Evolutionary conservation across 2,888 invertebrate genomes (phyloP).

Genomic region (Ormyrus pomaceus): DNA sequence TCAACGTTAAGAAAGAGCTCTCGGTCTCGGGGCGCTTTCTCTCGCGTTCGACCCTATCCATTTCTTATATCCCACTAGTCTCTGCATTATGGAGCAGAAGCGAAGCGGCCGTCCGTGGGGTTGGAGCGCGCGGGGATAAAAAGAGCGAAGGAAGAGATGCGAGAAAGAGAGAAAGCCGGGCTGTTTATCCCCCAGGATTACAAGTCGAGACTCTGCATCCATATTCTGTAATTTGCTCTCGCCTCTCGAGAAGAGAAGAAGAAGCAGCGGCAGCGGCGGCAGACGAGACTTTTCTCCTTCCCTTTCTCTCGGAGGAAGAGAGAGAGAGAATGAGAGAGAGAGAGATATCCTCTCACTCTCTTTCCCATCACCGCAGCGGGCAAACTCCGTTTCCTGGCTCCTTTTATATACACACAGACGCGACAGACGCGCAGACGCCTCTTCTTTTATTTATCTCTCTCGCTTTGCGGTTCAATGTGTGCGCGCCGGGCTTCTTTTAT

Average conservation of each 20-base stretch:
- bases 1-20: slow-evolving; percentile 23
- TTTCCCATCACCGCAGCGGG: neutral
- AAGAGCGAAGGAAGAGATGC: slow-evolving; percentile 32
- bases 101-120: slow-evolving; percentile 8
- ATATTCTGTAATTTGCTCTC: slow-evolving; percentile 67
- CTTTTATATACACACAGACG: slow-evolving; percentile 17
- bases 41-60: slow-evolving; percentile 14
- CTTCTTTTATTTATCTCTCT: slow-evolving; percentile 59
- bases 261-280: slow-evolving; percentile 21
- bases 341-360: slow-evolving; percentile 10
- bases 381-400: slow-evolving; percentile 36
- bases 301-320: neutral
- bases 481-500: slow-evolving; percentile 12
- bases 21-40: neutral
- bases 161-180: slow-evolving; percentile 54
- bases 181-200: slow-evolving; percentile 66
- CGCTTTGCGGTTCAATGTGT: slow-evolving; percentile 43
- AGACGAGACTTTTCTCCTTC: neutral
- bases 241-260: slow-evolving; percentile 43
- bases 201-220: slow-evolving; percentile 60
- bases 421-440: slow-evolving; percentile 27
- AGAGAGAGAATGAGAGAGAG: neutral
- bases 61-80: slow-evolving; percentile 41
- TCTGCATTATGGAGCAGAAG: slow-evolving; percentile 51
- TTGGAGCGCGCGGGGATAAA: slow-evolving; percentile 9